Evolutionary conservation across 1,140 invertebrate species (phyloP).

Genomic region (Nixonia krombeini): DNA sequence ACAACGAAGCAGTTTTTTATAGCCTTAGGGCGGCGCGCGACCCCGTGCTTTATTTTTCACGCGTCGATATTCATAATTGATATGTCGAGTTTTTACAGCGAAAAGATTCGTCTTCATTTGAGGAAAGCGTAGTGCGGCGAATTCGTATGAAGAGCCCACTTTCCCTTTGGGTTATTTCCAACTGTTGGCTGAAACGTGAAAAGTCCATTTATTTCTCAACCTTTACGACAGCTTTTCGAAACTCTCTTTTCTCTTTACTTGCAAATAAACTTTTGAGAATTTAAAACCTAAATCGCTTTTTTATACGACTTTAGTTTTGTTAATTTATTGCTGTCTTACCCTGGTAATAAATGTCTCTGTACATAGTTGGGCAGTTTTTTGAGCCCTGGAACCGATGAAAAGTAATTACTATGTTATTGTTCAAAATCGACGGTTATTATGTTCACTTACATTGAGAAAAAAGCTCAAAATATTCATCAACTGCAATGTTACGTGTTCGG

Average conservation of each 20-base stretch:
- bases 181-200: slow-evolving; percentile 64
- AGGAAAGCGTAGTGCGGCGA: slow-evolving; percentile 64
- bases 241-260: too few species aligned
- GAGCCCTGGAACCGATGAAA: slow-evolving; percentile 77
- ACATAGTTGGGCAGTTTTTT: slow-evolving; percentile 89
- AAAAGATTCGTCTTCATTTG: slow-evolving; percentile 59
- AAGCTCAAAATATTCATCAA: too few species aligned
- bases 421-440: background rate
- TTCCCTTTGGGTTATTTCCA: slow-evolving; percentile 64
- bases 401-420: background rate
- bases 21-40: slow-evolving; percentile 32
- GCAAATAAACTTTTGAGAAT: too few species aligned
- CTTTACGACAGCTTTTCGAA: too few species aligned
- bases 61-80: slow-evolving; percentile 62
- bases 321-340: slow-evolving; percentile 66
- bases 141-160: slow-evolving; percentile 40
- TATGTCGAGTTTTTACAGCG: slow-evolving; percentile 56
- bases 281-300: too few species aligned
- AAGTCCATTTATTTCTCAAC: too few species aligned
- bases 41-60: slow-evolving; percentile 47
- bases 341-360: slow-evolving; percentile 89
- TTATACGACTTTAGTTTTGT: too few species aligned
- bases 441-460: too few species aligned
- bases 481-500: too few species aligned
- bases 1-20: slow-evolving; percentile 66